Evolutionary conservation across 2,888 invertebrate genomes (phyloP).

Genomic region (Cordilura impudica): DNA sequence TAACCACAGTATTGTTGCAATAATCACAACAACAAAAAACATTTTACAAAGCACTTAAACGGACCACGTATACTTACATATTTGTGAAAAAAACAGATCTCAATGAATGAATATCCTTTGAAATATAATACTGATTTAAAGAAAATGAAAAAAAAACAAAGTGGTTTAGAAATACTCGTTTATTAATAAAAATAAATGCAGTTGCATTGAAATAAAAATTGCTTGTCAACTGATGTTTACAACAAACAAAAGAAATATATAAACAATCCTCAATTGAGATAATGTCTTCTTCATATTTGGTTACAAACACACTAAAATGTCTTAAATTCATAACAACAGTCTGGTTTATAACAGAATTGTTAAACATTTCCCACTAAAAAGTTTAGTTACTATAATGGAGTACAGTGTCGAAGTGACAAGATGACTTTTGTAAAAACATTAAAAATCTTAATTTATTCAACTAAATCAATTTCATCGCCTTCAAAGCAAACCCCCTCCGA

Average conservation of each 20-base stretch:
- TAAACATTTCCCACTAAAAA: background rate
- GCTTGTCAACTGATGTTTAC: constrained; percentile 30
- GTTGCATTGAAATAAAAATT: constrained; percentile 1
- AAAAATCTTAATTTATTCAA: too few relatives aligned
- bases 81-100: background rate
- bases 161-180: constrained; percentile 5
- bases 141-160: background rate
- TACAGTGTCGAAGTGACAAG: too few relatives aligned
- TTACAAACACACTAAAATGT: background rate
- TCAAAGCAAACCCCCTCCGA: too few relatives aligned
- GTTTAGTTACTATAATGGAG: too few relatives aligned
- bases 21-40: constrained; percentile 9
- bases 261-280: constrained; percentile 21
- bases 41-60: constrained; percentile 34
- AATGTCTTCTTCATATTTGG: constrained; percentile 39
- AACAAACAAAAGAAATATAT: background rate
- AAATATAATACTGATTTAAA: constrained; percentile 27
- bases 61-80: constrained; percentile 5
- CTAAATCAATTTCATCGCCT: too few relatives aligned
- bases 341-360: background rate
- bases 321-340: background rate
- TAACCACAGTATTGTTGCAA: constrained; percentile 50
- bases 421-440: too few relatives aligned
- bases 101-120: constrained; percentile 59
- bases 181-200: constrained; percentile 23